Evolutionary conservation across 1,140 invertebrate species (phyloP).

Genomic region (Drosophila mauritiana): DNA sequence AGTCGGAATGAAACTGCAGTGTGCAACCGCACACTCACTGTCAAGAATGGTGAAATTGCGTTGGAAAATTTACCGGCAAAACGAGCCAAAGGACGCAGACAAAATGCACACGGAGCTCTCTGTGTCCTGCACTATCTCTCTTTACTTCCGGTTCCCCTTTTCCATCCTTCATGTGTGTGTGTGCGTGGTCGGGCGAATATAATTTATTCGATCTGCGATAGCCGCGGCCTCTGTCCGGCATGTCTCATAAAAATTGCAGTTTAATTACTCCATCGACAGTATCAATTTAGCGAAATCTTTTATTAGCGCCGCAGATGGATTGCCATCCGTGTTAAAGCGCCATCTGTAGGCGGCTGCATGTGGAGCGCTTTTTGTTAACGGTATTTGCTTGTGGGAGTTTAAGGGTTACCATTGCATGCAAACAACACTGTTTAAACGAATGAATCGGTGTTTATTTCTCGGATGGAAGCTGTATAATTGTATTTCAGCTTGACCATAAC

Average conservation of each 20-base stretch:
- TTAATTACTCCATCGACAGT: conserved; percentile 85
- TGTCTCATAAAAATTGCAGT: conserved; percentile 85
- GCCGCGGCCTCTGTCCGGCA: conserved; percentile 79
- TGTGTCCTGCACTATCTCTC: conserved; percentile 9
- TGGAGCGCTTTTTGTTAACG: conserved; percentile 26
- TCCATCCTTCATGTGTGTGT: conserved; percentile 12
- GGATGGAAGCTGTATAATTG: too few species aligned
- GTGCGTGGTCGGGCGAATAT: conserved; percentile 60
- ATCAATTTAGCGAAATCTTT: conserved; percentile 84
- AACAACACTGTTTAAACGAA: not conserved
- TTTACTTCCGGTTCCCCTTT: conserved; percentile 12
- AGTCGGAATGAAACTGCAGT: conserved; percentile 15
- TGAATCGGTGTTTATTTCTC: not conserved
- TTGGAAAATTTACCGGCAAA: conserved; percentile 68
- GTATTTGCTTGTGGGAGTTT: not conserved
- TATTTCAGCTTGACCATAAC: too few species aligned
- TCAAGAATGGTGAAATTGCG: conserved; percentile 65
- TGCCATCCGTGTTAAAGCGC: conserved; percentile 79
- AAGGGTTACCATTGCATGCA: conserved; percentile 3
- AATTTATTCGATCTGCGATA: conserved; percentile 84
- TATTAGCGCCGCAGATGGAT: conserved; percentile 81
- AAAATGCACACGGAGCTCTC: conserved; percentile 52
- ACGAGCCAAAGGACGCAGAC: conserved; percentile 44
- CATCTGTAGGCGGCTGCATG: conserved; percentile 74
- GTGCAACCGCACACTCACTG: conserved; percentile 21